Percentiles rank a stretch among this genome's conserved stretches.
These are phyloP conservation scores for Drosophila leonis DNA, from an alignment of 2,888 invertebrate species.

Conservation along the genomic window DNA sequence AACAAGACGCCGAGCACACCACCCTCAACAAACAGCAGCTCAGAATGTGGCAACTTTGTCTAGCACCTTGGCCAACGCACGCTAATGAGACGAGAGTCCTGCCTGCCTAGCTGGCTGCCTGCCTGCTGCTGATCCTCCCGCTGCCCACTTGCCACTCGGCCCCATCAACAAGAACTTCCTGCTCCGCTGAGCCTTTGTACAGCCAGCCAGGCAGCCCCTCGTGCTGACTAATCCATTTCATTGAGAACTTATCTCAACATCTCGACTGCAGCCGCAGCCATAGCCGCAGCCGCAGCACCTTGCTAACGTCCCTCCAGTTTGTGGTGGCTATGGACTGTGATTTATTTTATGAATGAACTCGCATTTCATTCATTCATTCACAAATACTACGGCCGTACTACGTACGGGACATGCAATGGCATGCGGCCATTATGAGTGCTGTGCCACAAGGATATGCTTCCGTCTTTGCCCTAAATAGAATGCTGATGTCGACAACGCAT, in stretches of 20 bases:
- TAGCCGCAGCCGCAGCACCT: too few relatives aligned
- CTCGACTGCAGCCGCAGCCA: slow-evolving; percentile 16
- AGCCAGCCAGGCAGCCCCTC: slow-evolving; percentile 26
- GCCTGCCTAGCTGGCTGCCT: too few relatives aligned
- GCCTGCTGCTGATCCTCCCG: background rate
- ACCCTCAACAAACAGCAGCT: slow-evolving; percentile 13
- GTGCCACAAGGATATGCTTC: slow-evolving; percentile 69
- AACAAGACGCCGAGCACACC: slow-evolving; percentile 38
- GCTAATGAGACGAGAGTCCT: slow-evolving; percentile 62
- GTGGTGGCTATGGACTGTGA: slow-evolving; percentile 43
- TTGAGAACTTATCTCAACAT: slow-evolving; percentile 62
- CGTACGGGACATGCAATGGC: slow-evolving; percentile 58
- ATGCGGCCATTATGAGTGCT: slow-evolving; percentile 60
- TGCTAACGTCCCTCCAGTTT: too few relatives aligned
- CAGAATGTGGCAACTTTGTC: slow-evolving; percentile 48
- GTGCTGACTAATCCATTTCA: slow-evolving; percentile 78
- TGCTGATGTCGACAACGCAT: slow-evolving; percentile 47
- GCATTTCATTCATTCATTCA: slow-evolving; percentile 70
- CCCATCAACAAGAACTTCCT: slow-evolving; percentile 52
- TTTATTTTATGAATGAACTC: slow-evolving; percentile 77
- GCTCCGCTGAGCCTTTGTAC: slow-evolving; percentile 49
- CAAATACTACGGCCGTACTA: slow-evolving; percentile 68
- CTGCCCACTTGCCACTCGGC: background rate
- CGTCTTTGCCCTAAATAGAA: slow-evolving; percentile 63
- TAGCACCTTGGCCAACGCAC: slow-evolving; percentile 57